These are phyloP conservation scores for Epinotia demarniana DNA, from an alignment of 2,888 invertebrate genomes.

Conservation along the genomic window DNA sequence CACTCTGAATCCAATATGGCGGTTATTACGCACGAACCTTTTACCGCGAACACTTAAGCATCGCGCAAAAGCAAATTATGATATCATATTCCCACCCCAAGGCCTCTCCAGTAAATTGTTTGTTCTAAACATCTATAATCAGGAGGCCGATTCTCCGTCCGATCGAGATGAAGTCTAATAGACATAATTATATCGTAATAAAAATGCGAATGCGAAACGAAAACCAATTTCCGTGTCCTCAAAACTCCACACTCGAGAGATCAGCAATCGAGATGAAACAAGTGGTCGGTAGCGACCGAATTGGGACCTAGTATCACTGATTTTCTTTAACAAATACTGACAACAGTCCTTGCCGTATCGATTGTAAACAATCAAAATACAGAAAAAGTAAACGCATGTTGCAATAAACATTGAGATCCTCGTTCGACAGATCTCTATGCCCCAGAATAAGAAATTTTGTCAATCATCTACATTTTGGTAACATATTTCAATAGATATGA, in stretches of 20 bases:
- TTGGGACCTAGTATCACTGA: too few species aligned
- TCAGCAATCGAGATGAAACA: too few species aligned
- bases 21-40: background rate
- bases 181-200: background rate
- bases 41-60: constrained; percentile 3
- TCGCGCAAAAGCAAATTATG: constrained; percentile 23
- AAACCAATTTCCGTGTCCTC: background rate
- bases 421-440: too few species aligned
- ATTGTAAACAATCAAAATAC: too few species aligned
- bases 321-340: too few species aligned
- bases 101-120: constrained; percentile 34
- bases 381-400: too few species aligned
- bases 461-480: background rate
- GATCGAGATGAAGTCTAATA: background rate
- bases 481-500: background rate
- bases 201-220: background rate
- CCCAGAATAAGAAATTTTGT: too few species aligned
- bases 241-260: too few species aligned
- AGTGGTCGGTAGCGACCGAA: too few species aligned
- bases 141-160: background rate
- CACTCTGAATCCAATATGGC: constrained; percentile 8
- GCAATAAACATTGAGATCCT: too few species aligned
- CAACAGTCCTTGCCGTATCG: too few species aligned
- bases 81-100: constrained; percentile 17
- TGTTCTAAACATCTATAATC: constrained; percentile 27